A percentile compares a stretch with the other conserved stretches of the same genome.
Evolutionary conservation across 2,888 invertebrate genomes (phyloP).

Genomic region (Slavum lentiscoides): DNA sequence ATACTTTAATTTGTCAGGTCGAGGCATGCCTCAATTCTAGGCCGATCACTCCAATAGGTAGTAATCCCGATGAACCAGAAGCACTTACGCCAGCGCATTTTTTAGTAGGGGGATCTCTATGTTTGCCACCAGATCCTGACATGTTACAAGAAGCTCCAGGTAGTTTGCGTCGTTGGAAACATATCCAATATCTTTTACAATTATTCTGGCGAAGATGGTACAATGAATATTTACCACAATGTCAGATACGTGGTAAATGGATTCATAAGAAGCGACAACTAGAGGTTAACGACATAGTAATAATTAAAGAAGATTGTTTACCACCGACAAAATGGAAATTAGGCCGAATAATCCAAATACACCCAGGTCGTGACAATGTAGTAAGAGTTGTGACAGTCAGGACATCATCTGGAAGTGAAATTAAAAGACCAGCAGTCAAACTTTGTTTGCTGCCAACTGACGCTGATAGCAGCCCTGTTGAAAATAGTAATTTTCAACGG

Average conservation of each 20-base stretch:
- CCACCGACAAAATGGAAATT: constrained; percentile 57
- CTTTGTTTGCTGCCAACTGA: not conserved
- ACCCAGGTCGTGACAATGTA: constrained; percentile 57
- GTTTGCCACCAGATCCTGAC: not conserved
- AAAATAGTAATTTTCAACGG: constrained; percentile 2
- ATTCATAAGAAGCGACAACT: not conserved
- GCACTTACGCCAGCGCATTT: no score
- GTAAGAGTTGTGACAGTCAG: constrained; percentile 57
- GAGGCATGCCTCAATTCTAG: constrained; percentile 57
- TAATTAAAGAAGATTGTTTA: constrained; percentile 56
- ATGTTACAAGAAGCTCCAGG: not conserved
- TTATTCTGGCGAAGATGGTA: constrained; percentile 56
- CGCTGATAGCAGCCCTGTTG: not conserved
- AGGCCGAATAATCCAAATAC: constrained; percentile 55
- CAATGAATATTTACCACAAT: constrained; percentile 55
- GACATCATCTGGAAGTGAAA: constrained; percentile 27
- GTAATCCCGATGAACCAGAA: no score
- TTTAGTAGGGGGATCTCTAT: no score
- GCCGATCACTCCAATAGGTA: no score
- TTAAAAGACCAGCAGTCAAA: not conserved
- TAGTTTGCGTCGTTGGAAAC: not conserved
- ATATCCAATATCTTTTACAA: not conserved
- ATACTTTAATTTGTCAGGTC: constrained; percentile 56
- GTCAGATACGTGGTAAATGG: constrained; percentile 54
- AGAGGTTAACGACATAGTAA: constrained; percentile 54